Evolutionary conservation across 1,140 invertebrate species (phyloP), one percentile per base, ranked within the genome.

Genomic region (Drosophila kanapiae): DNA sequence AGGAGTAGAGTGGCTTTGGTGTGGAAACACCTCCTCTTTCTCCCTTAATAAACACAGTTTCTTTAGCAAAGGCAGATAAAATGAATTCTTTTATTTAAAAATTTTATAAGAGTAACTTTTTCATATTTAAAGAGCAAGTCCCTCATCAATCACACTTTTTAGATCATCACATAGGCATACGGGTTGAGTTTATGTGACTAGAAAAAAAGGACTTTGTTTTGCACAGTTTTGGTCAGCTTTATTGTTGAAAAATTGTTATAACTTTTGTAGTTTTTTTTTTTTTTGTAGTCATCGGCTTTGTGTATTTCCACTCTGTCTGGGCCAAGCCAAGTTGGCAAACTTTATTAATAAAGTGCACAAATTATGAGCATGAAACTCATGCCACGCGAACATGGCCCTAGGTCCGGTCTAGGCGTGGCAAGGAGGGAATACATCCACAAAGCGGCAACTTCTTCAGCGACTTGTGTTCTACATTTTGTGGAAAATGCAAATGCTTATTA

Each of bases 311-410:
- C 60, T 65, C 42, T 56, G 71, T 75, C 68, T 69, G 61, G 51
- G 47, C 61, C 40, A 51, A 65, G 45, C 61, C 63, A 18, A 70
- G 63, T 70, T 70, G 67, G 67, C 63, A 86, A 87, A 87, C 83
- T 87, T 87, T 87, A 87, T 87, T 87, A 87, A 87, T 87, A 87
- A 87, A 80, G 58, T 78, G 84, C 80, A 88, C 71, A 80, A 84
- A 86, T 82, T 86, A 80, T 82, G 76, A 82, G 83, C 82, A 79
- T 65, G 75, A 81, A 65, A 62, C 76, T 58, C 63, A 68, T 69
- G 62, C 71, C 62, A 57, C 45, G 59, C 56, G 57, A 61, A 64
- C 60, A 85, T 75, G 81, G 78, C 78, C 77, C 54, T 69, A 68
- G 72, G 81, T 76, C 51, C 67, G 65, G 71, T 75, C 38, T n/a